Evolutionary conservation across 2,888 invertebrate genomes (phyloP), one percentile per base, ranked within the genome.

Genomic region (Drosophila mettleri): DNA sequence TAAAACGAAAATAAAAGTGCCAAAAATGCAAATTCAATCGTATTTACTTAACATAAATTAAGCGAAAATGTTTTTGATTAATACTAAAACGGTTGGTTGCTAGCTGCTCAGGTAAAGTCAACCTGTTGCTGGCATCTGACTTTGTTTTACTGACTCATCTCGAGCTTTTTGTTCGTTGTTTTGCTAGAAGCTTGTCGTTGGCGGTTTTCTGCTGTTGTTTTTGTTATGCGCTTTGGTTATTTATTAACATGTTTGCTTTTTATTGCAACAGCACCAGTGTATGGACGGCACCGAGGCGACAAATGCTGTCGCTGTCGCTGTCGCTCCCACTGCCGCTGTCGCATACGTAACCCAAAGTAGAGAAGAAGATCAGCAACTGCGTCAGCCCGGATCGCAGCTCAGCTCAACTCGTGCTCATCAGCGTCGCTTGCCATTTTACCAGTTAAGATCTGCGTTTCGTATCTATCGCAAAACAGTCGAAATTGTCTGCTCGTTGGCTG

Each of bases 391-490:
- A 33, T 51, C 38, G 33, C 72, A 27, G 57, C 72, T 76, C 67
- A 67, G 45, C 63, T 54, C 33, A 31, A 39, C 70, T 75, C 69
- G 54, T 39, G 68, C 59, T 69, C 68, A 68, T 78, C 70, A 67
- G 57, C 61, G 43, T 51, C 48, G 59, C 58, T 69, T 74, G 67
- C 62, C 59, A 71, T 69, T 79, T 79, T 74, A 74, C 70, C 69
- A 77, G 81, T 78, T 88, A 85, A 82, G 69, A 88, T 77, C 78
- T 69, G 76, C 71, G 73, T 63, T 71, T 73, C 74, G 78, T 70
- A 76, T 85, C 80, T 82, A 84, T 79, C 78, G 76, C 87, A 71
- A 81, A 79, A 81, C 91, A 90, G 90, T 90, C 85, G 83, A 77
- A 79, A 80, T 78, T 73, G 80, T 88, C 79, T 81, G 84, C 89